These are phyloP conservation scores for Dasyurus viverrinus DNA, from an alignment of 2,113 vertebrate species.

Conservation along the genomic window DNA sequence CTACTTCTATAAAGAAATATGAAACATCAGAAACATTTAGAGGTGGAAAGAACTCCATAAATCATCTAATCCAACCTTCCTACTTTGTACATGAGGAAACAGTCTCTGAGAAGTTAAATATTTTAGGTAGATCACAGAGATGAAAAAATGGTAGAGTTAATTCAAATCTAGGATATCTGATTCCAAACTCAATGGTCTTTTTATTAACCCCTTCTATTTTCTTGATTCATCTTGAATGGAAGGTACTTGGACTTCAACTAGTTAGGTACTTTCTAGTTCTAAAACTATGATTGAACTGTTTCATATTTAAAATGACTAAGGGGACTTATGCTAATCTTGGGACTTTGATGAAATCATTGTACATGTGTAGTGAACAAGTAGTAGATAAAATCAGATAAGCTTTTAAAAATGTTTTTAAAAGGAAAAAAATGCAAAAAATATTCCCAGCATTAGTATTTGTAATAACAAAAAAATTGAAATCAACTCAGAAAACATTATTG, in stretches of 20 bases:
- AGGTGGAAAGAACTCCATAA: not conserved
- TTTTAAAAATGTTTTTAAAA: not conserved
- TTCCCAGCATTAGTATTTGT: not conserved
- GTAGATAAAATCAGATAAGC: not conserved
- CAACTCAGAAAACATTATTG: not conserved
- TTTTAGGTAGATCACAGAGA: not conserved
- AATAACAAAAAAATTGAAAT: not conserved
- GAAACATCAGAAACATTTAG: not conserved
- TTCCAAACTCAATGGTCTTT: not conserved
- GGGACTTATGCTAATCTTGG: not conserved
- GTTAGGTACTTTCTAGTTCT: not conserved
- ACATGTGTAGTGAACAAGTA: not conserved
- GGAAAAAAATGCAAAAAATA: not conserved
- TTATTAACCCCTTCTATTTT: not conserved
- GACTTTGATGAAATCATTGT: not conserved
- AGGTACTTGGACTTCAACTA: not conserved
- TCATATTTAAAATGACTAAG: not conserved
- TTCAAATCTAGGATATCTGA: not conserved
- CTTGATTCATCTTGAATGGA: not conserved
- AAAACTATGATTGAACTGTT: not conserved
- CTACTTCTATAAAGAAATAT: too few relatives aligned
- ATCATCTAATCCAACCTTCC: not conserved
- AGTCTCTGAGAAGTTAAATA: not conserved
- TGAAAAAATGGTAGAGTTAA: not conserved
- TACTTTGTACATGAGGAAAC: not conserved